Evolutionary conservation across 2,888 invertebrate genomes (phyloP), one percentile per base, ranked within the genome.

Genomic region (Pediacus dermestoides): DNA sequence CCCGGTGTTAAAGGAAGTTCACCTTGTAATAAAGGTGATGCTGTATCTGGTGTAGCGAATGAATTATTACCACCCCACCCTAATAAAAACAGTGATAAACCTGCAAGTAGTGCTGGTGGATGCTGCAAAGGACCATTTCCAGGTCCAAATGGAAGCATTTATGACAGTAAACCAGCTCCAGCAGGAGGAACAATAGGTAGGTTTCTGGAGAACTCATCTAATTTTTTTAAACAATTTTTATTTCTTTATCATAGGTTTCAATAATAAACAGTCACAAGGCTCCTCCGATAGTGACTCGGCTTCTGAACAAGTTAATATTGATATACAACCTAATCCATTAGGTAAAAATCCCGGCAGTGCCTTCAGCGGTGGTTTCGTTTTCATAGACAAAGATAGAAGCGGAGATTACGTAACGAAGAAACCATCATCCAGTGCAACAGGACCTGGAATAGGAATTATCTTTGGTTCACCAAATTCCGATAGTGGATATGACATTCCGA

Each of bases 101-200:
- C 16, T 13, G n/a, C 27, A n/a, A 26, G 22, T 32, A 21, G 22
- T 14, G 4, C 13, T 21, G 8, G 16, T 4, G 30, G 14, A 16
- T 37, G 37, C 28, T 39, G 40, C 10, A 38, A 42, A 30, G 41
- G 39, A 8, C 39, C 35, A 11, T 42, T 52, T 16, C 56, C 56
- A 25, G 56, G 56, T 26, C 50, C 50, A 15, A 42, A 37, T 16
- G 53, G 52, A 28, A 53, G 49, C 30, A 57, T 54, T 11, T 33
- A 52, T 31, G 46, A 52, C 7, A 51, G 50, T 21, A 54, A 53
- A 48, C 54, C 51, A 16, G 50, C 44, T 13, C 32, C 31, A 8
- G 13, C 25, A 6, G 36, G 27, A 9, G 21, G 18, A 18, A 9
- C 31, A 31, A 4, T n/a, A n/a, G n/a, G n/a, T n/a, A n/a, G n/a